Evolutionary conservation across 2,113 vertebrate genomes (phyloP).

Genomic region (Vicugna pacos): DNA sequence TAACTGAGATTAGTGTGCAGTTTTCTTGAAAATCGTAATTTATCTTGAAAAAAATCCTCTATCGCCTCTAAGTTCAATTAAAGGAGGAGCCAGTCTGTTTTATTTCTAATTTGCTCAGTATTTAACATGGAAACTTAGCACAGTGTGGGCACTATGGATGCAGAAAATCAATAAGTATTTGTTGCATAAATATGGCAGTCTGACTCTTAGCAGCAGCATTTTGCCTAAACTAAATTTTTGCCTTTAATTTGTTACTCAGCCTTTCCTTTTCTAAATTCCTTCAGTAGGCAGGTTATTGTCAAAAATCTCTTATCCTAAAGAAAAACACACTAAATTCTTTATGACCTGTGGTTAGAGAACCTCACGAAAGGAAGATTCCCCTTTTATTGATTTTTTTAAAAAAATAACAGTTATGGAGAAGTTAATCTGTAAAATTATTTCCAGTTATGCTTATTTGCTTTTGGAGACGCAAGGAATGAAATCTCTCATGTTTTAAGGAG

Average conservation of each 20-base stretch:
- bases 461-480: background rate
- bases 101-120: background rate
- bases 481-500: background rate
- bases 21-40: background rate
- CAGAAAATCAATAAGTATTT: constrained; percentile 9
- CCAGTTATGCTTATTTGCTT: background rate
- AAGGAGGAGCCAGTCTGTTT: background rate
- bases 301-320: constrained; percentile 38
- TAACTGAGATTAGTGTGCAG: background rate
- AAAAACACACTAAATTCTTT: background rate
- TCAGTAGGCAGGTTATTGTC: background rate
- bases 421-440: constrained; percentile 46
- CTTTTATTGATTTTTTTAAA: background rate
- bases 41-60: background rate
- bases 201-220: background rate
- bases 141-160: background rate
- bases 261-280: background rate
- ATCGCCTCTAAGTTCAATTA: background rate
- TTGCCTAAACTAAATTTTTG: background rate
- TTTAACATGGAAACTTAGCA: background rate
- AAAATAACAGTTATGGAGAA: background rate
- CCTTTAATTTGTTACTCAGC: background rate
- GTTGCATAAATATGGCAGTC: background rate
- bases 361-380: background rate
- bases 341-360: background rate